These are phyloP conservation scores for Porphyrio hochstetteri DNA, from an alignment of 2,113 vertebrate genomes.

Conservation along the genomic window DNA sequence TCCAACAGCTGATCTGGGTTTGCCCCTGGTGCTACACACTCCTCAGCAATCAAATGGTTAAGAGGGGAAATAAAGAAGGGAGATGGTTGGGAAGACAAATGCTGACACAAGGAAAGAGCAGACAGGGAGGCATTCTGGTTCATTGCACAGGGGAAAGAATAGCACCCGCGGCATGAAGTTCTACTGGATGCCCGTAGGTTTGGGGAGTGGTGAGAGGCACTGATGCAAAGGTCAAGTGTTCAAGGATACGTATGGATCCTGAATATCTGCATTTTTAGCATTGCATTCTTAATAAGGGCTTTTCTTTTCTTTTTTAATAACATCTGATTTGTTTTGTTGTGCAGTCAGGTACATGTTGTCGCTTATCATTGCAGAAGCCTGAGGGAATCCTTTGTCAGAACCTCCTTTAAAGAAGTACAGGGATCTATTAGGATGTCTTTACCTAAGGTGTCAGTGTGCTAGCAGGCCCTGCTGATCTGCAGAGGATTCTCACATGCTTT, in stretches of 20 bases:
- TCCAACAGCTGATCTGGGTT: background rate
- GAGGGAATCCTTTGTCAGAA: background rate
- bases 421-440: fast-evolving
- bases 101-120: background rate
- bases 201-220: background rate
- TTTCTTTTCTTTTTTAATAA: background rate
- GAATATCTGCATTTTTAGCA: conserved; percentile 35
- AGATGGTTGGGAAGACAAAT: background rate
- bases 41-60: background rate
- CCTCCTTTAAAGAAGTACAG: background rate
- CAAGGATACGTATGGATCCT: background rate
- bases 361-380: background rate
- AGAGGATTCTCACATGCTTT: background rate
- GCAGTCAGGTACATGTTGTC: background rate
- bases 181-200: background rate
- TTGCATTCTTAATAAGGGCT: background rate
- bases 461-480: background rate
- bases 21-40: background rate
- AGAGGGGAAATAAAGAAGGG: background rate
- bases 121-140: background rate
- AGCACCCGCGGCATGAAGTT: conserved; percentile 4
- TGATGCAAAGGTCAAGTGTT: background rate
- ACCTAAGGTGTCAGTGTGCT: background rate
- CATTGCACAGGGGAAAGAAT: background rate
- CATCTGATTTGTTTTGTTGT: fast-evolving